Base-by-base conservation (phyloP, 2,888 invertebrate species). In the Rotaria magnacalcarata region DNA sequence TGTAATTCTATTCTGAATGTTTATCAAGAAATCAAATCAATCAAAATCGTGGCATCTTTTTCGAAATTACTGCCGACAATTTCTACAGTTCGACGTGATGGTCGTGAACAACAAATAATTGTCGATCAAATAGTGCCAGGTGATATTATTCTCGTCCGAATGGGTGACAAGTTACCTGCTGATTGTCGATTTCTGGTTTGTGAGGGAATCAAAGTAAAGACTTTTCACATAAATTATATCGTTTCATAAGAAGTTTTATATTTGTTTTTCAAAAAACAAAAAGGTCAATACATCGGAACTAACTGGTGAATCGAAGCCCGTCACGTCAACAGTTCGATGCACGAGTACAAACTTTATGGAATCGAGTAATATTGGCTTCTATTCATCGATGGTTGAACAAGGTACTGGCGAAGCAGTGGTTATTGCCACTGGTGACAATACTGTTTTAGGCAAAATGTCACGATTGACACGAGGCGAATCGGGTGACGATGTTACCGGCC, bases 171-270 rank as follows among this genome's bases (percentile, higher is more conserved):
- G 4, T 14, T 50, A 50, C 50, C 50, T 50, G 50, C 58, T n/a
- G 58, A 58, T 21, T 93, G 97, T 90, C 94, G 97, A 89, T 94
- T 97, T 58, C 21, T 58, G 7, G 5, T n/a, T 0, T 58, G 58
- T 58, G 50, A 84, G n/a, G 54, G 50, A 50, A 14, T 84, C 16
- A 84, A 84, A 84, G 47, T 58, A 58, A 50, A 34, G 34, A 34
- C 34, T 34, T 34, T 34, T 34, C 34, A 34, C 34, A 34, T 34
- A 34, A 34, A 34, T 34, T 34, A 34, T 34, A 34, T 34, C 34
- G 34, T 34, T 34, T 34, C 2, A 34, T 34, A 34, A 34, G 34
- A 34, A 50, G 14, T 50, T 50, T 50, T 50, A 50, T 50, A 50
- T 50, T 50, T 50, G 50, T 11, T 50, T 11, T 50, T 50, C 50